Conservation (phyloP, 2,888 invertebrate genomes). For the Drosophila acutilabella region DNA sequence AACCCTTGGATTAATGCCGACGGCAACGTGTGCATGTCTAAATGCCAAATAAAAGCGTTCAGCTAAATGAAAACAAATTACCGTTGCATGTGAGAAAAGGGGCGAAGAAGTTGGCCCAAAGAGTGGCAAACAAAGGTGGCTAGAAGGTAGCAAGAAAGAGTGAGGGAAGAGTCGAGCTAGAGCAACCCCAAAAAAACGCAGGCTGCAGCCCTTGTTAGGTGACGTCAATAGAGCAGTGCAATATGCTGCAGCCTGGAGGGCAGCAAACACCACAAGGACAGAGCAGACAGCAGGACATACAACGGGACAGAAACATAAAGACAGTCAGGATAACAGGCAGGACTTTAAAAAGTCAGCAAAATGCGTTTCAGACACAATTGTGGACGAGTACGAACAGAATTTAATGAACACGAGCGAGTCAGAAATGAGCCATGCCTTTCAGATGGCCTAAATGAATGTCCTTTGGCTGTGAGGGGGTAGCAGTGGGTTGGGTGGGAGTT, state of each 20-base stretch:
- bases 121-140: not conserved
- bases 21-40: constrained; percentile 73
- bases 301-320: not conserved
- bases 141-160: not conserved
- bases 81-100: constrained; percentile 71
- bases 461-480: constrained; percentile 8
- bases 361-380: constrained; percentile 10
- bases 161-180: not conserved
- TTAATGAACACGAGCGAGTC: constrained; percentile 59
- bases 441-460: constrained; percentile 54
- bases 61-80: constrained; percentile 82
- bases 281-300: not conserved
- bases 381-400: constrained; percentile 35
- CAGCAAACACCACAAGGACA: constrained; percentile 34
- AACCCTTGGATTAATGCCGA: constrained; percentile 59
- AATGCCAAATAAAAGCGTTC: constrained; percentile 77
- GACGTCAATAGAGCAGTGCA: constrained; percentile 50
- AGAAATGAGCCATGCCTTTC: constrained; percentile 51
- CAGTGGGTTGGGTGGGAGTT: not conserved
- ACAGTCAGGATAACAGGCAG: constrained; percentile 1
- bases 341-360: constrained; percentile 20
- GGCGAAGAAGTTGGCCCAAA: constrained; percentile 29
- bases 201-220: constrained; percentile 9
- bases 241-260: constrained; percentile 54
- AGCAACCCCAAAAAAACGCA: constrained; percentile 14